Evolutionary conservation across 2,888 invertebrate species (phyloP), one percentile per base, ranked within the genome.

Genomic region (Coenonympha glycerion): DNA sequence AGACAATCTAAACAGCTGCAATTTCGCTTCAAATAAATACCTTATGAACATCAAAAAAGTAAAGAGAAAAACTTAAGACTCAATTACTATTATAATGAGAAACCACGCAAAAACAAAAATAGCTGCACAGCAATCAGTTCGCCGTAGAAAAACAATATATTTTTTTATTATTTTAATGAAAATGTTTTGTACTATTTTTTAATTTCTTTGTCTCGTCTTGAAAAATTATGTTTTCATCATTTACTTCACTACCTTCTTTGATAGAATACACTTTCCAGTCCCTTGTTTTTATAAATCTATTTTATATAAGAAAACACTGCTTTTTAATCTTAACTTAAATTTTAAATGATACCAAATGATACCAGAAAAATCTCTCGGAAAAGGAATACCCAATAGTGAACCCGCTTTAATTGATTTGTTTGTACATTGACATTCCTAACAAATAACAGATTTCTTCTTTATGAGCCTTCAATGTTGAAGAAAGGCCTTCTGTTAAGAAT

Each of bases 1-100:
- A n/a, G 28, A 11, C 28, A 33, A 33, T 33, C 33, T 8, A 33
- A 33, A 36, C 36, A n/a, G 18, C 36, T n/a, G 18, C n/a, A 19
- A 36, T 36, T 36, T 36, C n/a, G 21, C 6, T n/a, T 21, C n/a
- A 19, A 19, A 9, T 11, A n/a, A 34, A 6, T 13, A 13, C 22
- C 11, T 37, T 13, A 11, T 13, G 37, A 21, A 11, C 11, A 13
- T 13, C 30, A 5, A 30, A 37, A 21, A 13, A 37, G 21, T 5
- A 19, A 8, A 18, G 6, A 18, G n/a, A 3, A n/a, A 18, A 36
- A 36, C 36, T n/a, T 36, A 24, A 39, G 24, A 39, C 24, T 24
- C 37, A 22, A 39, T 24, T 24, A 39, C 39, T 39, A 39, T 24
- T 11, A 22, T 39, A 39, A 39, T 39, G 22, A 39, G 22, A 39